Evolutionary conservation across 2,888 invertebrate genomes (phyloP), one percentile per base, ranked within the genome.

Genomic region (Synanthedon formicaeformis): DNA sequence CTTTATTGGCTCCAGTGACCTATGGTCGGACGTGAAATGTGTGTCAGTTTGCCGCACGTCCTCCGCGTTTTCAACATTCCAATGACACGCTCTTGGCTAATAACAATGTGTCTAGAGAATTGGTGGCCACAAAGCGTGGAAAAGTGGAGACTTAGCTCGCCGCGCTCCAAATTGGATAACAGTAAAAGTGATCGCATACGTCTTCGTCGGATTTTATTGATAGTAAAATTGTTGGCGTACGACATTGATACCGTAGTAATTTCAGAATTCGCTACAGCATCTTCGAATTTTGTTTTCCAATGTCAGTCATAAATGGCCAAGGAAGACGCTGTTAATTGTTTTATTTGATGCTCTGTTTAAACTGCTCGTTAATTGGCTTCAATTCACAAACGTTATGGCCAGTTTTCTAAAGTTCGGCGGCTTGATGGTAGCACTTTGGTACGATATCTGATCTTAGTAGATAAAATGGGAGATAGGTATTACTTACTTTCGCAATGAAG

Each of bases 181-280:
- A 86, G 85, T 85, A 85, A 84, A 82, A 84, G 81, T 82, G 83
- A 79, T 85, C 84, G 81, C 83, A 84, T 81, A 83, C 78, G 67
- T 80, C 71, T 82, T 75, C 74, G 72, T 78, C 78, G 73, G 75
- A 76, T 78, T 34, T 34, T 78, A 78, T 77, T 73, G 45, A 45
- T 45, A 45, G 45, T 45, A 45, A 45, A 45, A 45, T 45, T 6
- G n/a, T 45, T 45, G 45, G 45, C 45, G 14, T 14, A 45, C 45
- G 45, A 45, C 14, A 45, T 45, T 45, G 45, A 45, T 14, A 45
- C 34, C 34, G 34, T 34, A 34, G 34, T 34, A 34, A 34, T 34
- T 34, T 34, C 8, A 34, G 10, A 34, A 34, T 34, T 34, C 34
- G 34, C 34, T 8, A 34, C 34, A 34, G 34, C 34, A 3, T 34